Base-by-base conservation (phyloP, 2,797 vertebrate genomes). In the Tapera naevia region DNA sequence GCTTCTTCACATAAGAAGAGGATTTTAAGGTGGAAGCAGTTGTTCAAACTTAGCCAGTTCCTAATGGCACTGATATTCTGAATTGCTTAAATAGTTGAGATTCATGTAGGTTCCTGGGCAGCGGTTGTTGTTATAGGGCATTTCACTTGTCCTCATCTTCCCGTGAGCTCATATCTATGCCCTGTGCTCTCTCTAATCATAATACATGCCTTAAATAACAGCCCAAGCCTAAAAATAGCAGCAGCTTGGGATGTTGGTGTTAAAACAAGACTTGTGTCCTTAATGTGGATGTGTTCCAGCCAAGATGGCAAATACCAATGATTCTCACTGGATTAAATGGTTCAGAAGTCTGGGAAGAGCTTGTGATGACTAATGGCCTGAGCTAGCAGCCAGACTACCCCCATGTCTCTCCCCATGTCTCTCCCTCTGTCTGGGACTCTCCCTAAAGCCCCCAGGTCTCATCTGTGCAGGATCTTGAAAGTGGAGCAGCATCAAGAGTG, bases 191-290 rank as follows among this genome's bases (percentile, higher is more conserved):
- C 43, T 62, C 71, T 71, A 53, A 28, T 74, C 25, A 10, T 66
- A 70, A 76, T 60, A 25, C 5, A 3, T 80, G 37, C 91, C 62
- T 80, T 88, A 90, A 95, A 90, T 91, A 93, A 88, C 90, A 73
- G 17, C 41, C 51, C 71, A 69, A 71, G 67, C 46, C 67, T 93
- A 95, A 94, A 95, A 94, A 95, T 95, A 96, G 84, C 50, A 56
- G 78, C 46, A n/a, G 74, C 73, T 81, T 82, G 64, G 33, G 61
- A 89, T 54, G 50, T 69, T 74, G 58, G 37, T 80, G 84, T 87
- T 94, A 82, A 90, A 93, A 71, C 74, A 67, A 69, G 69, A 71
- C 61, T 33, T 0, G 0, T 48, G 81, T 92, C 84, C 81, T 95
- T 72, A 88, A 50, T n/a, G 2, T 87, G 84, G 92, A 80, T 1